These are phyloP conservation scores for Parnassius glacialis DNA, from an alignment of 2,888 invertebrate species.

Conservation along the genomic window DNA sequence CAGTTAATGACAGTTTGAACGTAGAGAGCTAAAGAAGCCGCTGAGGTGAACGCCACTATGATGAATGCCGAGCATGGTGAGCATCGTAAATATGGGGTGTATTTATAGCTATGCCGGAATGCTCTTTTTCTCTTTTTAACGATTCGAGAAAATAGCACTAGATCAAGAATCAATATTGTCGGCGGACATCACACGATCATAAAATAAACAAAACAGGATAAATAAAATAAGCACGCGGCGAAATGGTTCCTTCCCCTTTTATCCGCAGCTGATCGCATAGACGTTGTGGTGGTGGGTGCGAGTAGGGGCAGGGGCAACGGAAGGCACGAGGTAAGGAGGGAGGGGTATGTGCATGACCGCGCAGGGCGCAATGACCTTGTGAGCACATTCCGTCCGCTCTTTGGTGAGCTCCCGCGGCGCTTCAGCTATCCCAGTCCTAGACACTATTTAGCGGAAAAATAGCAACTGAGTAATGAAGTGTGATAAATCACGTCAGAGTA, in stretches of 20 bases:
- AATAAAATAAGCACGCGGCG: constrained; percentile 69
- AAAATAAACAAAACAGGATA: constrained; percentile 37
- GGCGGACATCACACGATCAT: constrained; percentile 59
- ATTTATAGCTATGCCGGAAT: constrained; percentile 43
- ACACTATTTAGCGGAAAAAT: constrained; percentile 41
- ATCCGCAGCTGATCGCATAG: constrained; percentile 75
- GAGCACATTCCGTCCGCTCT: constrained; percentile 65
- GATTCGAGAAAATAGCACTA: constrained; percentile 67
- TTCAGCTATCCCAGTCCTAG: constrained; percentile 59
- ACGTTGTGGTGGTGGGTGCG: constrained; percentile 57
- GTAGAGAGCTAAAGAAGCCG: constrained; percentile 29
- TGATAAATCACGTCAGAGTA: constrained; percentile 17
- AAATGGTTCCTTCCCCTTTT: constrained; percentile 72
- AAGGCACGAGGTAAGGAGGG: constrained; percentile 40
- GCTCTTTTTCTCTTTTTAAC: constrained; percentile 52
- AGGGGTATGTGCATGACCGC: constrained; percentile 76
- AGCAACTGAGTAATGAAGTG: constrained; percentile 24
- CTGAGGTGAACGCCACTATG: constrained; percentile 46
- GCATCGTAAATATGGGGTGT: constrained; percentile 59
- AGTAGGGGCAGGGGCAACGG: constrained; percentile 37
- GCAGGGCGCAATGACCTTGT: constrained; percentile 81
- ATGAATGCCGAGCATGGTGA: constrained; percentile 57
- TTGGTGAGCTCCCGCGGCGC: constrained; percentile 65
- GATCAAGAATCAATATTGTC: constrained; percentile 62
- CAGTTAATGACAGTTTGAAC: constrained; percentile 34